Conservation (phyloP, 2,113 vertebrate genomes). For the Orycteropus afer region DNA sequence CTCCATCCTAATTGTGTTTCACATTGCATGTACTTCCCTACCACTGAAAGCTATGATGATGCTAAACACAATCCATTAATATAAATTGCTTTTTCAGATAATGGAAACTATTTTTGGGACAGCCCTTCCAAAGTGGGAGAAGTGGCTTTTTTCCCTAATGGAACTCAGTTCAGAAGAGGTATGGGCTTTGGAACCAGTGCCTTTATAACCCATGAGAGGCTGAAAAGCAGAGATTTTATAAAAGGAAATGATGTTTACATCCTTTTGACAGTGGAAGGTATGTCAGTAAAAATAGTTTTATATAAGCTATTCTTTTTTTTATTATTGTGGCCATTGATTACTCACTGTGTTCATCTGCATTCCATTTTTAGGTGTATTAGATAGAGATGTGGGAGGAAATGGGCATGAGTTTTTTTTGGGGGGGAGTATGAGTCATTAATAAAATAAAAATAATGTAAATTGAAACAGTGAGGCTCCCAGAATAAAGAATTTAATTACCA, state of each 20-base stretch:
- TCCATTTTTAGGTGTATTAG: not conserved
- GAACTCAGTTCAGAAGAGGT: conserved; percentile 87
- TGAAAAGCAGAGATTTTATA: conserved; percentile 90
- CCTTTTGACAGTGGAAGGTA: conserved; percentile 92
- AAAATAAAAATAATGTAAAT: conserved; percentile 54
- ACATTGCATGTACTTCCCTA: not conserved
- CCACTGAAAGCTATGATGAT: conserved; percentile 10
- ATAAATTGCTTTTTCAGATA: conserved; percentile 69
- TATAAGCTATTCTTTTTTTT: not conserved
- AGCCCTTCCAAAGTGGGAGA: conserved; percentile 89
- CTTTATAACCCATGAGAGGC: conserved; percentile 89
- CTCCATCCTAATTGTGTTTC: conserved; percentile 39
- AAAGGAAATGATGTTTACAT: conserved; percentile 90
- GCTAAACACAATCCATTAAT: conserved; percentile 2
- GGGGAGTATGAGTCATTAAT: not conserved
- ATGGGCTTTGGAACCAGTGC: conserved; percentile 82
- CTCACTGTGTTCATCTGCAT: not conserved
- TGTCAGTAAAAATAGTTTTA: conserved; percentile 29
- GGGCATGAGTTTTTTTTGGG: not conserved
- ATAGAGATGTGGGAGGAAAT: conserved; percentile 34
- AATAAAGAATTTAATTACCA: conserved; percentile 41
- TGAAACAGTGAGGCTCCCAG: not conserved
- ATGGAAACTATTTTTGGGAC: conserved; percentile 87
- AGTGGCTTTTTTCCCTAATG: conserved; percentile 83
- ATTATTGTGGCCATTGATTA: not conserved